phyloP scores from a whole-genome alignment of 2,797 vertebrate species.

The Sphenopsis melanotis region DNA sequence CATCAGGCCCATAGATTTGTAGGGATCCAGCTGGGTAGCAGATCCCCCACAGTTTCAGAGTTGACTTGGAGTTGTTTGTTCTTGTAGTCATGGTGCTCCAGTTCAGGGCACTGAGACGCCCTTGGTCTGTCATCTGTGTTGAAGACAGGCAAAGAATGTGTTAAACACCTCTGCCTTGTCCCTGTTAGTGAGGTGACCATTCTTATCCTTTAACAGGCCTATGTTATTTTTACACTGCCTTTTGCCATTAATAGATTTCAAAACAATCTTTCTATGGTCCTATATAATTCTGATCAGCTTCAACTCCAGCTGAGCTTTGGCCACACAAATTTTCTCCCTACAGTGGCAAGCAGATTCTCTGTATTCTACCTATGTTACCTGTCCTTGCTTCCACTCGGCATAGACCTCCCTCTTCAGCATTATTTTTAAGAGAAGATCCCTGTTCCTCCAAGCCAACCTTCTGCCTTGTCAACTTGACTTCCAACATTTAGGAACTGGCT shows the following conservation, averaged over 20 bases:
- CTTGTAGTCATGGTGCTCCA: neutral
- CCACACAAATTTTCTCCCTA: neutral
- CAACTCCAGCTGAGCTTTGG: neutral
- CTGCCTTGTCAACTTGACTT: neutral
- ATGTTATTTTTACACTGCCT: neutral
- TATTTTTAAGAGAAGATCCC: neutral
- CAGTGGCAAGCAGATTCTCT: neutral
- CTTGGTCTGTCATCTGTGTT: neutral
- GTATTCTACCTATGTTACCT: neutral
- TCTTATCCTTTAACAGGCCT: rapidly evolving
- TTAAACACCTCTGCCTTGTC: neutral
- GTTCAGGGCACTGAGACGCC: neutral
- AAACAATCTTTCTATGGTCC: too few species aligned
- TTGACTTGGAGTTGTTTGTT: neutral
- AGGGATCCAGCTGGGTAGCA: neutral
- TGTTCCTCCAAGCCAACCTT: neutral
- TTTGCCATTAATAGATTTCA: neutral
- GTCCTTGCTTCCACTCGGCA: neutral
- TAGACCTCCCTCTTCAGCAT: neutral
- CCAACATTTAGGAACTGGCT: neutral
- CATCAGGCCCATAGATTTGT: neutral
- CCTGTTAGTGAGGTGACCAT: neutral
- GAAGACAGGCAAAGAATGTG: neutral
- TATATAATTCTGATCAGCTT: neutral
- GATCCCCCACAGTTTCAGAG: neutral